These are phyloP conservation scores for Nephrotoma appendiculata DNA, from an alignment of 2,888 invertebrate species.

Conservation along the genomic window DNA sequence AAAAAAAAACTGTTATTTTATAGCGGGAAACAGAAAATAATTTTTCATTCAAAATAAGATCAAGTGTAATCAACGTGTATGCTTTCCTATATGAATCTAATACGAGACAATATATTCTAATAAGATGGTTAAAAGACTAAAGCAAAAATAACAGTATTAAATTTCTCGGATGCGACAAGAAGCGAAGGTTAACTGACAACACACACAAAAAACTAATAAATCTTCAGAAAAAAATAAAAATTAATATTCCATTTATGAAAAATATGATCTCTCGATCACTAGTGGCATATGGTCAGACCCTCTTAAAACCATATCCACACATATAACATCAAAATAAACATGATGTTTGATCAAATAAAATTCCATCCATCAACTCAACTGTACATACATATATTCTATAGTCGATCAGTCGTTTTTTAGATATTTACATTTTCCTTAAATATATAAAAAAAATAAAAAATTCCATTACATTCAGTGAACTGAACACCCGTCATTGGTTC, in stretches of 20 bases:
- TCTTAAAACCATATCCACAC: not conserved
- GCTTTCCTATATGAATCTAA: not conserved
- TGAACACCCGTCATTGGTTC: conserved; percentile 3
- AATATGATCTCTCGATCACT: not conserved
- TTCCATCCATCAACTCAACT: not conserved
- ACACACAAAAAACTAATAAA: not conserved
- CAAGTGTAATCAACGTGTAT: too few species aligned
- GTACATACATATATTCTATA: not conserved
- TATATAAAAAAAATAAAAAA: not conserved
- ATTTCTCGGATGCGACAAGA: not conserved
- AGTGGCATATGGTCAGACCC: not conserved
- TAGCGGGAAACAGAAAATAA: too few species aligned
- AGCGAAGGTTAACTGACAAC: not conserved
- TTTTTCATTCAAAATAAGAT: too few species aligned
- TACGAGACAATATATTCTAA: not conserved
- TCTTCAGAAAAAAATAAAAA: not conserved
- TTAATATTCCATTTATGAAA: not conserved
- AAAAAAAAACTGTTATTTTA: too few species aligned
- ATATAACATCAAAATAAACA: not conserved
- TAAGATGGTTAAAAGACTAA: not conserved
- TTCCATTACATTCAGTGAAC: conserved; percentile 1
- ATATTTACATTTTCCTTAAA: not conserved
- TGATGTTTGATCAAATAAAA: not conserved
- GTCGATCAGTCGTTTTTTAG: not conserved
- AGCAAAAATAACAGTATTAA: not conserved